Conservation (phyloP, 2,113 vertebrate species). For the Nothobranchius furzeri region DNA sequence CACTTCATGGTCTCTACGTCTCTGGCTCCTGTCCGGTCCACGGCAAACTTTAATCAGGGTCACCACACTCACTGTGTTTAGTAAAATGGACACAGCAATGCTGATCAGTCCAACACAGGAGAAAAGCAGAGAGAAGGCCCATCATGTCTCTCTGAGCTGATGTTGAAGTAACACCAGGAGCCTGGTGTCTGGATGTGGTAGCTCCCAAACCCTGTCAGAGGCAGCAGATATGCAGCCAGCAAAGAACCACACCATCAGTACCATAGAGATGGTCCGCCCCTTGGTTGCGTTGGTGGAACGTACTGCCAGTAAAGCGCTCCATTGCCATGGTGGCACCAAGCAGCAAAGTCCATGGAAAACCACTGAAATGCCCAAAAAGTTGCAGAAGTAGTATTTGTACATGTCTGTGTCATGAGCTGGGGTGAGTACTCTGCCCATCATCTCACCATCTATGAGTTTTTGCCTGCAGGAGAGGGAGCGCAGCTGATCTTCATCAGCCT, state of each 20-base stretch:
- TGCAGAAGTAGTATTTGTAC: slow-evolving; percentile 80
- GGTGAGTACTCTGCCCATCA: no score
- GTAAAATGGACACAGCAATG: slow-evolving; percentile 84
- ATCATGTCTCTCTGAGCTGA: slow-evolving; percentile 73
- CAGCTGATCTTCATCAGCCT: no score
- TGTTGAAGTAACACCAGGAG: slow-evolving; percentile 96
- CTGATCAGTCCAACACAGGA: slow-evolving; percentile 82
- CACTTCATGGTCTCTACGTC: slow-evolving; percentile 88
- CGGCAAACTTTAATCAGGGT: slow-evolving; percentile 89
- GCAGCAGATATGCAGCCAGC: slow-evolving; percentile 84
- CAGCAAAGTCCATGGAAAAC: slow-evolving; percentile 92
- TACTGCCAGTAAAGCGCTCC: slow-evolving; percentile 89
- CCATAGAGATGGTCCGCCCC: slow-evolving; percentile 79
- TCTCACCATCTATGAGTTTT: no score
- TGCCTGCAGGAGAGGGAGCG: no score
- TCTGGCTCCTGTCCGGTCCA: slow-evolving; percentile 72
- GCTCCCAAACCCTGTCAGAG: slow-evolving; percentile 83
- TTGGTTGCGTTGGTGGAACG: slow-evolving; percentile 77
- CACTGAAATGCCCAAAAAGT: slow-evolving; percentile 93
- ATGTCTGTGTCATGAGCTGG: no score
- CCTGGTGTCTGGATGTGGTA: slow-evolving; percentile 89
- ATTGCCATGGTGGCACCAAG: slow-evolving; percentile 90
- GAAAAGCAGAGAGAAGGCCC: slow-evolving; percentile 86
- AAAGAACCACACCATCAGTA: slow-evolving; percentile 83
- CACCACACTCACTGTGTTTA: slow-evolving; percentile 93